Conservation (phyloP, 1,140 invertebrate genomes). For the Mizuhopecten yessoensis region DNA sequence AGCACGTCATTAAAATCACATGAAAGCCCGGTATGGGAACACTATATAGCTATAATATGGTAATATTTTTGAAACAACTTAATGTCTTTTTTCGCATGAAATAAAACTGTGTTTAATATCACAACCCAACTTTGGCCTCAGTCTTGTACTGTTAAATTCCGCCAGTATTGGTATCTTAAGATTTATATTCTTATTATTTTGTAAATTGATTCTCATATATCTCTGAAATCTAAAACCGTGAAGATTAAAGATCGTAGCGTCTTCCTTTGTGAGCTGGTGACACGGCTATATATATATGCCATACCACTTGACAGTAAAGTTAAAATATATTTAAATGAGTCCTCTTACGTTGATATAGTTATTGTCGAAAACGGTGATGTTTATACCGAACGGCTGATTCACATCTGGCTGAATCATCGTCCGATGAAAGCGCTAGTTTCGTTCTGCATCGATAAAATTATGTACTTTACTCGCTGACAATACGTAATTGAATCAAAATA, state of each 20-base stretch:
- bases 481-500: slow-evolving; percentile 8
- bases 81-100: slow-evolving; percentile 35
- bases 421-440: neutral
- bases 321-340: slow-evolving; percentile 40
- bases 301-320: slow-evolving; percentile 18
- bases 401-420: neutral
- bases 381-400: neutral
- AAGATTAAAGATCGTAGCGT: slow-evolving; percentile 19
- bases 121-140: neutral
- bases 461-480: slow-evolving; percentile 2
- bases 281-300: slow-evolving; percentile 23
- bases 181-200: slow-evolving; percentile 14
- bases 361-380: slow-evolving; percentile 21
- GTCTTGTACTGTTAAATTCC: neutral
- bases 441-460: slow-evolving; percentile 19
- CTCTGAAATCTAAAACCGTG: neutral
- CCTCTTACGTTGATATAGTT: neutral
- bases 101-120: slow-evolving; percentile 21
- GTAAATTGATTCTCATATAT: slow-evolving; percentile 22
- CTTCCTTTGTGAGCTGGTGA: neutral
- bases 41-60: slow-evolving; percentile 35
- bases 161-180: neutral
- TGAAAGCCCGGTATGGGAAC: neutral
- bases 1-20: neutral
- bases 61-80: slow-evolving; percentile 40